Evolutionary conservation across 2,797 vertebrate species (phyloP), one percentile per base, ranked within the genome.

Genomic region (Hypotaenidia philippensis): DNA sequence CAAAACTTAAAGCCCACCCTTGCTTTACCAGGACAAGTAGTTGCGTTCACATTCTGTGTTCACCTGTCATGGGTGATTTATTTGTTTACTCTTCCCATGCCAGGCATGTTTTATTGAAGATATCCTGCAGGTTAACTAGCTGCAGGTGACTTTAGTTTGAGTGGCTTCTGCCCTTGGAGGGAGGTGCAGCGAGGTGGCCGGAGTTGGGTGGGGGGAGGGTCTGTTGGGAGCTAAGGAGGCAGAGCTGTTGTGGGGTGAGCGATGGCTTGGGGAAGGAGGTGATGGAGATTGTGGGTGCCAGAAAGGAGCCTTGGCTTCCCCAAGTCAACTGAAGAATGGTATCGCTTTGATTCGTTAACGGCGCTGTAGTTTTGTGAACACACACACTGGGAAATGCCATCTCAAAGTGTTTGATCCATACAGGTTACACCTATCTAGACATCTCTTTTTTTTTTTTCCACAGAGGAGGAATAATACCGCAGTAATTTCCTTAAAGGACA

Each of bases 181-280:
- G n/a, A 86, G 32, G 13, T 68, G 34, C 61, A 55, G 32, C 0
- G 0, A 70, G 44, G 20, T 53, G 49, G 17, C 59, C 0, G 0
- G n/a, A 64, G 45, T 22, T 6, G 41, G 16, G 17, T 50, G 0
- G 0, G 34, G 64, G 40, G 13, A 21, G 64, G 41, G 7, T 50
- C 52, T 69, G 23, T 26, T 31, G 27, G 29, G 50, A 75, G 2
- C 31, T 1, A 1, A 65, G 61, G 57, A 71, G 23, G 13, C 22
- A 45, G 44, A 55, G 66, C 41, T 87, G 44, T 56, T 0, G 1
- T 5, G 20, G 55, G 41, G 20, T 0, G 5, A 14, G 31, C 11
- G 6, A 1, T 11, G 20, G 18, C 29, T 47, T 50, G 14, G 18
- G n/a, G 52, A 70, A 52, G 22, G 27, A 65, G 14, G 56, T 78